Percentiles rank a stretch among this genome's conserved stretches.
Conservation (phyloP, 2,888 invertebrate species). For the Agriopis marginaria region DNA sequence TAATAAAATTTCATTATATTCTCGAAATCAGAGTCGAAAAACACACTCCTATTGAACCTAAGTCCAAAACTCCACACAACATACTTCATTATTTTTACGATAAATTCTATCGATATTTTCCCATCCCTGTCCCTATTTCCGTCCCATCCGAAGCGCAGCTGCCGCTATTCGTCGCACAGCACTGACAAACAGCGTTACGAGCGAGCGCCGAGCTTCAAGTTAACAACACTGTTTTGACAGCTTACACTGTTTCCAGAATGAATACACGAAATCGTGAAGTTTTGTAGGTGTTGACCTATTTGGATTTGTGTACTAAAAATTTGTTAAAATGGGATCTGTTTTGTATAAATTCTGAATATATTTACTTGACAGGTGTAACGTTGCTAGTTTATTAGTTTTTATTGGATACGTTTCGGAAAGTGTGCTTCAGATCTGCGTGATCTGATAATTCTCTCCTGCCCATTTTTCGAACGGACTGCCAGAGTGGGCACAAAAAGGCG, state of each 20-base stretch:
- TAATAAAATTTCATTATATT: too few species aligned
- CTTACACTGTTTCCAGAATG: constrained; percentile 70
- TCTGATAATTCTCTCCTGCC: too few species aligned
- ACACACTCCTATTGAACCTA: neutral
- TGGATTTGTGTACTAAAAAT: neutral
- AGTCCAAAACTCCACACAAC: neutral
- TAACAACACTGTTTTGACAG: constrained; percentile 84
- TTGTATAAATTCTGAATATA: neutral
- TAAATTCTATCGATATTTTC: constrained; percentile 13
- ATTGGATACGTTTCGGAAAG: too few species aligned
- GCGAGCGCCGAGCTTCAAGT: constrained; percentile 67
- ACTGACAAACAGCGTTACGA: constrained; percentile 58
- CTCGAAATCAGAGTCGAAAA: too few species aligned
- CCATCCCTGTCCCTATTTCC: constrained; percentile 68
- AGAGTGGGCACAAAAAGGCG: too few species aligned
- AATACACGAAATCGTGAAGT: constrained; percentile 43
- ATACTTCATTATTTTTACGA: neutral
- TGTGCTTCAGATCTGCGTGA: too few species aligned
- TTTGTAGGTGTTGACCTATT: constrained; percentile 22
- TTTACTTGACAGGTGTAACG: neutral
- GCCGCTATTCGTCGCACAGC: constrained; percentile 69
- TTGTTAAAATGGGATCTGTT: neutral
- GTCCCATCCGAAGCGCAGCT: constrained; percentile 75
- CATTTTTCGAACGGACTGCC: too few species aligned
- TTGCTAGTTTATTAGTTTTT: too few species aligned